These are phyloP conservation scores for Gryllus longicercus DNA, from an alignment of 2,888 invertebrate species.

Conservation along the genomic window DNA sequence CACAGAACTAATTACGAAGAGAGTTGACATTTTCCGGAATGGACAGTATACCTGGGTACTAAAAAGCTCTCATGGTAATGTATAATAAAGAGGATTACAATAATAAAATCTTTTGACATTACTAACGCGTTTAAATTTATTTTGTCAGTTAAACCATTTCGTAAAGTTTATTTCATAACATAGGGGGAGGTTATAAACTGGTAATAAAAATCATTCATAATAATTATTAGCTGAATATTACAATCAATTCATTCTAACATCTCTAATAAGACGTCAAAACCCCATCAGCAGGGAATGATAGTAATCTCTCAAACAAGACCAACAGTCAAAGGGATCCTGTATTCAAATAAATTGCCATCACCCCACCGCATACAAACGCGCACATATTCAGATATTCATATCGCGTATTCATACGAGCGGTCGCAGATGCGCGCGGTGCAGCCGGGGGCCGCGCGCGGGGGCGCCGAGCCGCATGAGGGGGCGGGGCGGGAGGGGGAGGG, in stretches of 20 bases:
- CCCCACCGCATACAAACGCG: neutral
- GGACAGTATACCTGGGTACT: too few relatives aligned
- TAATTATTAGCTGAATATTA: neutral
- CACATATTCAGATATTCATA: constrained; percentile 8
- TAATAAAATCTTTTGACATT: too few relatives aligned
- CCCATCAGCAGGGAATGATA: neutral
- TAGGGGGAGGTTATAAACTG: too few relatives aligned
- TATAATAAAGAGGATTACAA: too few relatives aligned
- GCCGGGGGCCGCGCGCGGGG: neutral
- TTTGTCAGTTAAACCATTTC: too few relatives aligned
- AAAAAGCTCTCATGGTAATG: too few relatives aligned
- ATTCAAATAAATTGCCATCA: neutral
- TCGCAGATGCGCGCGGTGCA: neutral
- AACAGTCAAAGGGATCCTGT: neutral
- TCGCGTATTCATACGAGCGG: constrained; percentile 4
- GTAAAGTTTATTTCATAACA: too few relatives aligned
- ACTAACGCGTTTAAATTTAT: too few relatives aligned
- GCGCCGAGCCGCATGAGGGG: neutral
- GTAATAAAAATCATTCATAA: neutral
- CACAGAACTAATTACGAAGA: too few relatives aligned
- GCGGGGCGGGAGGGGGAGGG: neutral
- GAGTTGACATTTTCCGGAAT: too few relatives aligned
- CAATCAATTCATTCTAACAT: neutral
- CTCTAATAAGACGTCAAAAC: neutral
- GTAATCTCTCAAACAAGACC: neutral